A percentile compares a stretch with the other conserved stretches of the same genome.
Conservation (phyloP, 2,797 vertebrate genomes). For the Melanotaenia nigrans region DNA sequence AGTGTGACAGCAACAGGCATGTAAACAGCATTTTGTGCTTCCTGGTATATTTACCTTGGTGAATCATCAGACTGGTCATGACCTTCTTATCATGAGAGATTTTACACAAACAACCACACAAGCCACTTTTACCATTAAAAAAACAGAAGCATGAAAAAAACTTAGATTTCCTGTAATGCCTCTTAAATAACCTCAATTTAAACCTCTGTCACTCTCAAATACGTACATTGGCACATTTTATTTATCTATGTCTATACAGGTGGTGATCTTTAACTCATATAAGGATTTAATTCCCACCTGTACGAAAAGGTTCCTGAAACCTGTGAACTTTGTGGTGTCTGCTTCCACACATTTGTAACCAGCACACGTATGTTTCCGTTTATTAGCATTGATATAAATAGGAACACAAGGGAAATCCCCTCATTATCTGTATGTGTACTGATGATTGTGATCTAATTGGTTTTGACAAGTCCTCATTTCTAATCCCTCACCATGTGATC, state of each 20-base stretch:
- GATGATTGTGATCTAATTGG: constrained; percentile 73
- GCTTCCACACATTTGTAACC: constrained; percentile 1
- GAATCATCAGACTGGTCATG: constrained; percentile 51
- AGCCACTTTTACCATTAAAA: background rate
- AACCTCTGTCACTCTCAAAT: background rate
- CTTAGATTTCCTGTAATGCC: background rate
- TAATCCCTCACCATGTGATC: constrained; percentile 79
- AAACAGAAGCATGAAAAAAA: background rate
- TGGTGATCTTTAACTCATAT: background rate
- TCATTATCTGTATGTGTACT: constrained; percentile 76
- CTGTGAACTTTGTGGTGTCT: background rate
- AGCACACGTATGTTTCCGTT: background rate
- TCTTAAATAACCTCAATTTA: background rate
- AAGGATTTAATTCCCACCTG: background rate
- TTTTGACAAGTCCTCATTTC: constrained; percentile 72
- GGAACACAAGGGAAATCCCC: constrained; percentile 72
- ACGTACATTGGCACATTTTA: background rate
- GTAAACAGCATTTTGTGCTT: constrained; percentile 55
- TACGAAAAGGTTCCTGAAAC: background rate
- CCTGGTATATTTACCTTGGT: constrained; percentile 43
- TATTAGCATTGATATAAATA: constrained; percentile 45
- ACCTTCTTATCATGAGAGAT: constrained; percentile 8
- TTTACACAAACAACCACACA: background rate
- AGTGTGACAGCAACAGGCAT: constrained; percentile 9
- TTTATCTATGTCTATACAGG: background rate